Conservation (phyloP, 1,140 invertebrate genomes). For the Dendrolimus kikuchii region DNA sequence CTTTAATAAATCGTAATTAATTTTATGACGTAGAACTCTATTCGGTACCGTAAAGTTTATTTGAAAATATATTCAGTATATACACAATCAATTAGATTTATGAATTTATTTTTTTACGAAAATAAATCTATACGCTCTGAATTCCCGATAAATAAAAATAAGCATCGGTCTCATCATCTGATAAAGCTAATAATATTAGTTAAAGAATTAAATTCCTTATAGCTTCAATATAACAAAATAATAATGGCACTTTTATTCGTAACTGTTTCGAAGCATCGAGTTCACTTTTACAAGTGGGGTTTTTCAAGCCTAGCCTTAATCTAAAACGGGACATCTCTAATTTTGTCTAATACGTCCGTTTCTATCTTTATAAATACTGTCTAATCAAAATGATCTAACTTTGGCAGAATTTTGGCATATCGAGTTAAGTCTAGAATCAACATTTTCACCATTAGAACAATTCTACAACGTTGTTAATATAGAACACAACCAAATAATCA, state of each 20-base stretch:
- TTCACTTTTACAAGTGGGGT: conserved; percentile 30
- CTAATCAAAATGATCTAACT: conserved; percentile 15
- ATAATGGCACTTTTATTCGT: conserved; percentile 34
- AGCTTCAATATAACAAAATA: conserved; percentile 20
- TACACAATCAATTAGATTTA: conserved; percentile 29
- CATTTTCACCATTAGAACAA: conserved; percentile 33
- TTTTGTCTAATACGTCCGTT: conserved; percentile 25
- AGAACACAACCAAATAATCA: conserved; percentile 69
- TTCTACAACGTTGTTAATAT: conserved; percentile 54
- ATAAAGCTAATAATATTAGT: too few species aligned
- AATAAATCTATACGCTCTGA: conserved; percentile 39
- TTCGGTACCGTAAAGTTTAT: conserved; percentile 36
- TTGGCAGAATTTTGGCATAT: conserved; percentile 47
- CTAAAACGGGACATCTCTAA: conserved; percentile 35
- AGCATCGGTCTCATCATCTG: too few species aligned
- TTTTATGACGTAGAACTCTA: conserved; percentile 41
- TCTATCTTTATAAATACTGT: conserved; percentile 29
- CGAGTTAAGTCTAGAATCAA: conserved; percentile 23
- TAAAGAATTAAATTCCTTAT: too few species aligned
- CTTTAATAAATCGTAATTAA: conserved; percentile 42
- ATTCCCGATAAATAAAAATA: conserved; percentile 8
- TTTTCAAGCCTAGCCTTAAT: conserved; percentile 41
- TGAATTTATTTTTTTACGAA: conserved; percentile 37
- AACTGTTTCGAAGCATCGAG: conserved; percentile 19
- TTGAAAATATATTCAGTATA: conserved; percentile 52